These are phyloP conservation scores for Drosophila borborema DNA, from an alignment of 2,888 invertebrate species.

Conservation along the genomic window DNA sequence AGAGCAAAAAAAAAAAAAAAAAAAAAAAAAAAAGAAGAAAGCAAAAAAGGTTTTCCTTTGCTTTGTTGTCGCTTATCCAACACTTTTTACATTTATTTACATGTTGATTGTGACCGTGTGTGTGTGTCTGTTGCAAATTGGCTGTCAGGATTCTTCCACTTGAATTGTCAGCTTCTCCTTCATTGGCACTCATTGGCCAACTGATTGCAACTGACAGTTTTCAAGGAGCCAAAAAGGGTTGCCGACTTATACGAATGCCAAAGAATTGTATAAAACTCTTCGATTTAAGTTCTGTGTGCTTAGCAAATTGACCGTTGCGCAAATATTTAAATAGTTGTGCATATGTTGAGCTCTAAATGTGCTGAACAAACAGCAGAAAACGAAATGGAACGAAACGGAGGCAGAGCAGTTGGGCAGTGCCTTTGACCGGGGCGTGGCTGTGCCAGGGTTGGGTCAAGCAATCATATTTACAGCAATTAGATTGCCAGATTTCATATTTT, in stretches of 20 bases:
- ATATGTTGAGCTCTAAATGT: constrained; percentile 55
- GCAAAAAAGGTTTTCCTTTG: constrained; percentile 55
- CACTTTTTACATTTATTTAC: constrained; percentile 79
- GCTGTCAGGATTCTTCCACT: constrained; percentile 80
- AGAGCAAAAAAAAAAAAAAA: constrained; percentile 23
- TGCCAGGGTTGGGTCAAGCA: constrained; percentile 6
- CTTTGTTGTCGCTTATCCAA: constrained; percentile 53
- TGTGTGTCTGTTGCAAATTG: constrained; percentile 71
- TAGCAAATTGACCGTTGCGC: constrained; percentile 77
- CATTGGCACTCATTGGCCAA: constrained; percentile 68
- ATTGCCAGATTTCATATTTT: constrained; percentile 46
- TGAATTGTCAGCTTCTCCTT: constrained; percentile 72
- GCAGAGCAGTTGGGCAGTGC: constrained; percentile 7
- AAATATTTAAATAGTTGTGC: constrained; percentile 63
- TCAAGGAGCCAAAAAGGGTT: constrained; percentile 71
- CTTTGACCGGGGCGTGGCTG: not conserved
- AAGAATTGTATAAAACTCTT: not conserved
- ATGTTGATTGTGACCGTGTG: constrained; percentile 55
- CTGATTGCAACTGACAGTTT: constrained; percentile 82
- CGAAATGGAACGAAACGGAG: not conserved
- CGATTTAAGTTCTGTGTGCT: constrained; percentile 44
- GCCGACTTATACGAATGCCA: not conserved
- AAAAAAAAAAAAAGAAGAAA: constrained; percentile 36
- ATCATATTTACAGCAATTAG: constrained; percentile 62
- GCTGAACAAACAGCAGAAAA: constrained; percentile 18